Evolutionary conservation across 2,888 invertebrate species (phyloP), one percentile per base, ranked within the genome.

Genomic region (Actias luna): DNA sequence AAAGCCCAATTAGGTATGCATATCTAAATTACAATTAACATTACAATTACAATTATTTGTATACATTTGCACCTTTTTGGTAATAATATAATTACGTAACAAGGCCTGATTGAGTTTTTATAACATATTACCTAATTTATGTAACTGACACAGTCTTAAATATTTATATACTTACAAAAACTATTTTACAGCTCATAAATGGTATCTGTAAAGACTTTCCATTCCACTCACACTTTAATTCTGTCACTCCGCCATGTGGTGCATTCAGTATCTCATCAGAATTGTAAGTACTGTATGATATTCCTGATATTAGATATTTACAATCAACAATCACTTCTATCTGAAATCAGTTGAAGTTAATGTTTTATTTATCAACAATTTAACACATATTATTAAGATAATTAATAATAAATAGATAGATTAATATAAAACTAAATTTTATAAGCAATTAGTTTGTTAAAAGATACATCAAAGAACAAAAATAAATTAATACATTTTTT

Each of bases 151-250:
- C n/a, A n/a, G n/a, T n/a, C n/a, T n/a, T n/a, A n/a, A n/a, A n/a
- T n/a, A n/a, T n/a, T n/a, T n/a, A 61, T 29, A 58, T 67, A 87
- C 92, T 87, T 73, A 92, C 92, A 75, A 91, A 84, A 69, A 84
- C 69, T 59, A 90, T 89, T 83, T 89, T 91, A 68, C 92, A 92
- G 73, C 83, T 89, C 22, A 91, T 90, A 63, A 85, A 87, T 0
- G 93, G 92, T 1, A 87, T 89, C 12, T 88, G 83, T 4, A 93
- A 65, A 0, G 85, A 85, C 60, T 77, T 88, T 0, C 78, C 77
- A 0, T 76, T 70, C 93, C 93, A 93, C 66, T 90, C 83, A 65
- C 93, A 93, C 1, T 74, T 80, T 25, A 93, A 65, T 67, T 91
- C 87, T 0, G 92, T 91, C 27, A 84, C 69, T 0, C 92, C 91